phyloP scores from a whole-genome alignment of 1,140 invertebrate genomes.

The Polyergus mexicanus region DNA sequence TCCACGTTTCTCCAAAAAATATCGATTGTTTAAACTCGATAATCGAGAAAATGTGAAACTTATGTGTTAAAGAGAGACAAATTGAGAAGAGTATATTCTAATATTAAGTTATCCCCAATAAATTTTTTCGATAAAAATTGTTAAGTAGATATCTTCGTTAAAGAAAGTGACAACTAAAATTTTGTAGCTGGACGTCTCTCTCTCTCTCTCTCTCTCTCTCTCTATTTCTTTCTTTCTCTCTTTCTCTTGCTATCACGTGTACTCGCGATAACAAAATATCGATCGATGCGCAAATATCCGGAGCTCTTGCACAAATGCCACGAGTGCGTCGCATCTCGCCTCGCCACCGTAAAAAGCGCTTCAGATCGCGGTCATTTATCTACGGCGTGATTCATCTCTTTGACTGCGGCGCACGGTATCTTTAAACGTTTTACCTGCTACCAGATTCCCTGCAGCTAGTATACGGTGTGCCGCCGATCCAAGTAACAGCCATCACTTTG shows the following conservation, averaged over 20 bases:
- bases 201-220: too few relatives aligned
- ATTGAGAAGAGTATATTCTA: not conserved
- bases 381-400: slow-evolving; percentile 67
- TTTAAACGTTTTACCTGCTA: slow-evolving; percentile 79
- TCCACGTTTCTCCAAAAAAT: not conserved
- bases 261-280: slow-evolving; percentile 47
- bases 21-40: not conserved
- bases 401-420: slow-evolving; percentile 64
- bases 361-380: slow-evolving; percentile 64
- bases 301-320: slow-evolving; percentile 8
- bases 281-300: slow-evolving; percentile 18
- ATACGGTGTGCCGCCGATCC: slow-evolving; percentile 76
- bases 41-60: not conserved
- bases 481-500: slow-evolving; percentile 81
- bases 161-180: not conserved
- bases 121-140: slow-evolving; percentile 9
- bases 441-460: slow-evolving; percentile 79
- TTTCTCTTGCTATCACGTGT: slow-evolving; percentile 6
- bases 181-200: not conserved
- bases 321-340: not conserved
- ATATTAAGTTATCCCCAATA: not conserved
- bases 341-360: slow-evolving; percentile 44
- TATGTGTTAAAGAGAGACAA: not conserved
- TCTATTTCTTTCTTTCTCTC: not conserved
- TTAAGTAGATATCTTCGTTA: not conserved